Evolutionary conservation across 2,113 vertebrate species (phyloP), one percentile per base, ranked within the genome.

Genomic region (Aegypius monachus): DNA sequence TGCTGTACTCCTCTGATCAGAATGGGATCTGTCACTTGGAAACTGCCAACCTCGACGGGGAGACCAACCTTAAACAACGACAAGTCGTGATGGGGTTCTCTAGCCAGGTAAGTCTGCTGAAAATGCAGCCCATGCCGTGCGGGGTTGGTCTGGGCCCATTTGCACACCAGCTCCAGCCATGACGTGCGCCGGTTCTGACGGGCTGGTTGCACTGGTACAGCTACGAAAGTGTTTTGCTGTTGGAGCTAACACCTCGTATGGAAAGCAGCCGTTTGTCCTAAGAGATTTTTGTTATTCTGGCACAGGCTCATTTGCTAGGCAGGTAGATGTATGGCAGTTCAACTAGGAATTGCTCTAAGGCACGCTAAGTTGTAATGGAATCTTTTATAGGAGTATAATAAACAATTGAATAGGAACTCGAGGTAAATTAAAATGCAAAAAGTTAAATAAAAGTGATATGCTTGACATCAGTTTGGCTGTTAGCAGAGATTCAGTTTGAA

Each of bases 21-120:
- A 98, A 97, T 0, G 98, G 99, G 6, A 97, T 99, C 95, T 99
- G 99, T 95, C 98, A 98, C 97, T 96, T 99, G 72, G 99, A 99
- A 86, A 99, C 99, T 0, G 97, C 99, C 96, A 99, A 98, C 91
- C 97, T 99, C 16, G 99, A 99, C 5, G 99, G 99, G 53, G 99
- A 99, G 96, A 99, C 99, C 72, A 99, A 99, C 98, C 98, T 99
- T 42, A 99, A 99, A n/a, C 99, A 99, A 94, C 98, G 99, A 75
- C 92, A 14, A 34, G 98, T 97, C 0, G 98, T 98, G 38, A 94
- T 36, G 95, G 98, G 98, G 12, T 97, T 98, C 96, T 87, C 95
- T 12, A 84, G 94, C 79, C 98, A 97, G 93, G 98, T 99, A 95
- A 73, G 96, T 1, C 20, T 43, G 38, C 43, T 18, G 56, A 13